Percentiles rank a stretch among this genome's conserved stretches.
Evolutionary conservation across 2,797 vertebrate genomes (phyloP).

Genomic region (Lithobates pipiens): DNA sequence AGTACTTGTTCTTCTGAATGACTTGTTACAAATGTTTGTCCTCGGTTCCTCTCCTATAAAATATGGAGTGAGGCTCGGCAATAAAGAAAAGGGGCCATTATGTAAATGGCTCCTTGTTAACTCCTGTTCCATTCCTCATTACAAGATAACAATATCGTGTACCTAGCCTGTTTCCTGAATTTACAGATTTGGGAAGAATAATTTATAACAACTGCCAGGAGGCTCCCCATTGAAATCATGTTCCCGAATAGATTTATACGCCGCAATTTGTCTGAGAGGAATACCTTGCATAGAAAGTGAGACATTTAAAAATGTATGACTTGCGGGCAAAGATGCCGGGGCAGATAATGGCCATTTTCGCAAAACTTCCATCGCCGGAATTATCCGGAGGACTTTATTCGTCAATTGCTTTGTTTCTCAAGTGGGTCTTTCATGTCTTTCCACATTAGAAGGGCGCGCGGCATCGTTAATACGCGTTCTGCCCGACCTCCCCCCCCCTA

Average conservation of each 20-base stretch:
- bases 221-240: conserved; percentile 56
- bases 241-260: conserved; percentile 53
- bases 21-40: background rate
- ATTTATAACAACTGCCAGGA: conserved; percentile 60
- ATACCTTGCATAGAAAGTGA: conserved; percentile 58
- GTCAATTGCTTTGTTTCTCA: conserved; percentile 51
- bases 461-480: conserved; percentile 7
- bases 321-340: conserved; percentile 33
- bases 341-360: conserved; percentile 52
- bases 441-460: background rate
- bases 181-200: conserved; percentile 58
- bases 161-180: conserved; percentile 49
- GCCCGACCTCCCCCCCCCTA: background rate
- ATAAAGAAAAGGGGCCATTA: conserved; percentile 36
- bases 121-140: conserved; percentile 46
- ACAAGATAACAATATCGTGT: conserved; percentile 56
- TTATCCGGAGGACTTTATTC: conserved; percentile 31
- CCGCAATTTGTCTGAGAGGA: conserved; percentile 59
- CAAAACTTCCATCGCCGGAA: conserved; percentile 2
- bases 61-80: background rate
- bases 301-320: conserved; percentile 58
- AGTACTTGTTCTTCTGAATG: background rate
- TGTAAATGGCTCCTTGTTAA: conserved; percentile 47
- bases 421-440: conserved; percentile 26
- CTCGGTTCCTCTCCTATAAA: background rate